Conservation (phyloP, 1,140 invertebrate species). For the Ruditapes philippinarum region DNA sequence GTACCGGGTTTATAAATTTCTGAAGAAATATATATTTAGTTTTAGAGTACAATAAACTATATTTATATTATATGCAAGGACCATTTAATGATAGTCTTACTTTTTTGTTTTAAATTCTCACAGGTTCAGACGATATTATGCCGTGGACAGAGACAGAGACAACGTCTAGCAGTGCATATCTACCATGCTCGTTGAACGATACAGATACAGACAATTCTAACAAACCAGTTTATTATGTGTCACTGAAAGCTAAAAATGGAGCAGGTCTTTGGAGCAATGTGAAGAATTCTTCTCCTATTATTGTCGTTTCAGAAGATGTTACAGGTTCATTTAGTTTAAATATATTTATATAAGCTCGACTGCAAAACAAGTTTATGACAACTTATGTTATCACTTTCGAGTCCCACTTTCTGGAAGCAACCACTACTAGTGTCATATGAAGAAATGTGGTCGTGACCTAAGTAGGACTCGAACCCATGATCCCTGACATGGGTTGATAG, state of each 20-base stretch:
- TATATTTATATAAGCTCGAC: no score
- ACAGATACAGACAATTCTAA: slow-evolving; percentile 27
- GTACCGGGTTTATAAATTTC: no score
- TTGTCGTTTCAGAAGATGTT: slow-evolving; percentile 66
- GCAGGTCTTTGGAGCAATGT: slow-evolving; percentile 64
- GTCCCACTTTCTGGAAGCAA: no score
- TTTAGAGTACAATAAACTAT: no score
- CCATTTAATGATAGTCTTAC: no score
- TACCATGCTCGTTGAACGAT: slow-evolving; percentile 62
- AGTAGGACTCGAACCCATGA: no score
- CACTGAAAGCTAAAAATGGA: slow-evolving; percentile 66
- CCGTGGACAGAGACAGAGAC: slow-evolving; percentile 45
- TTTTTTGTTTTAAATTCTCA: background rate
- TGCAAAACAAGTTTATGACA: slow-evolving; percentile 70
- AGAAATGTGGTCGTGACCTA: no score
- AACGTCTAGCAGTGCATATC: slow-evolving; percentile 48
- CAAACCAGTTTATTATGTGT: slow-evolving; percentile 71
- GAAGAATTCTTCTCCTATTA: slow-evolving; percentile 56
- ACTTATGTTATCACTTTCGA: no score
- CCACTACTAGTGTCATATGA: no score
- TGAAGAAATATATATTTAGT: no score
- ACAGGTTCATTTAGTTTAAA: slow-evolving; percentile 70
- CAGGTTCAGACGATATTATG: slow-evolving; percentile 59
- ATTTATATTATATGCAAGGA: no score
- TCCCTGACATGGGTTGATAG: no score